A percentile compares a stretch with the other conserved stretches of the same genome.
Conservation (phyloP, 1,140 invertebrate species). For the Sitophilus oryzae region DNA sequence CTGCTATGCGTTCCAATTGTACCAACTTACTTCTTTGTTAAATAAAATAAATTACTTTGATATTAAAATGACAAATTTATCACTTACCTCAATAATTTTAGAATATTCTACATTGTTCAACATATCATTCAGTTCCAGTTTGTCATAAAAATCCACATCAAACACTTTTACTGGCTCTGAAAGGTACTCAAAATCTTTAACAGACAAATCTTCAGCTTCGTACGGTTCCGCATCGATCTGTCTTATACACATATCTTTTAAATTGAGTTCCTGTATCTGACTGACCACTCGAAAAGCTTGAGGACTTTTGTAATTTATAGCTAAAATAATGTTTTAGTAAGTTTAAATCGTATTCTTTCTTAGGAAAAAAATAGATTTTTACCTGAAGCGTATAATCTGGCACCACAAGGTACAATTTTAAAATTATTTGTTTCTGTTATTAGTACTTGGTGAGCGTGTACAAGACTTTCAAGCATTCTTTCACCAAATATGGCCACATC, state of each 20-base stretch:
- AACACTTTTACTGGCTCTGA: conserved; percentile 54
- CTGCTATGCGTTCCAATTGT: too few relatives aligned
- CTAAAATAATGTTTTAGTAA: conserved; percentile 1
- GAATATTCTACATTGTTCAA: conserved; percentile 15
- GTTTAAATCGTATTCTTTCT: neutral
- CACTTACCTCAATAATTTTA: conserved; percentile 16
- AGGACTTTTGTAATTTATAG: conserved; percentile 31
- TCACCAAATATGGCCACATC: conserved; percentile 75
- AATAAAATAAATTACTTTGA: neutral
- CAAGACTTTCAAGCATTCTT: conserved; percentile 57
- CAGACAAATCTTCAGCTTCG: conserved; percentile 60
- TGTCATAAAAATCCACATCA: conserved; percentile 59
- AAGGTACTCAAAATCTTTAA: conserved; percentile 54
- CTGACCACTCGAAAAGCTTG: conserved; percentile 20
- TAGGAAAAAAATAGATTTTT: conserved; percentile 16
- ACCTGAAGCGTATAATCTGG: conserved; percentile 57
- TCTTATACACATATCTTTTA: conserved; percentile 44
- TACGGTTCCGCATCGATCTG: conserved; percentile 53
- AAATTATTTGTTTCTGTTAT: conserved; percentile 42
- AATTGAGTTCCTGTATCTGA: conserved; percentile 10
- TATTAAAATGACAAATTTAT: neutral
- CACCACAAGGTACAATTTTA: conserved; percentile 56
- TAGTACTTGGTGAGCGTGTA: conserved; percentile 61
- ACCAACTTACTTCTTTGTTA: too few relatives aligned
- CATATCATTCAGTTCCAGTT: conserved; percentile 44